These are phyloP conservation scores for Theretra japonica DNA, from an alignment of 2,888 invertebrate species.

Conservation along the genomic window DNA sequence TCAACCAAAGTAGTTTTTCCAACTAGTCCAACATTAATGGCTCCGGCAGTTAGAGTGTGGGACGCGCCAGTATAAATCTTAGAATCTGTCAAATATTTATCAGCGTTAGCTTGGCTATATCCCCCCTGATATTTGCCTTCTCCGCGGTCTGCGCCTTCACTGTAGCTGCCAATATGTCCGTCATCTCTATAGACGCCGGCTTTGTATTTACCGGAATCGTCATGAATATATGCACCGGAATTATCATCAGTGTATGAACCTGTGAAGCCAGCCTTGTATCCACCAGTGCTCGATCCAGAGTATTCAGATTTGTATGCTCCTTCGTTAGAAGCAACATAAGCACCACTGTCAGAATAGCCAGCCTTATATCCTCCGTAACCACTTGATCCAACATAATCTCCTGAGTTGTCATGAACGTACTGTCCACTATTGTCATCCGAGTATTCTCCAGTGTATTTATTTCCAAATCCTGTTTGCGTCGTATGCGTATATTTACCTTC, in stretches of 20 bases:
- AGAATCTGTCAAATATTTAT: slow-evolving; percentile 64
- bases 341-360: slow-evolving; percentile 38
- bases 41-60: slow-evolving; percentile 76
- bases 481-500: slow-evolving; percentile 54
- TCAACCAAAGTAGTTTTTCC: slow-evolving; percentile 79
- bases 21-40: slow-evolving; percentile 78
- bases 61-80: slow-evolving; percentile 69
- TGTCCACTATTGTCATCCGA: slow-evolving; percentile 51
- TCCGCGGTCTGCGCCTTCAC: slow-evolving; percentile 40
- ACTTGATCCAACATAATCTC: slow-evolving; percentile 51
- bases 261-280: slow-evolving; percentile 42
- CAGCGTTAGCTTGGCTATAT: slow-evolving; percentile 64
- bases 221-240: slow-evolving; percentile 58
- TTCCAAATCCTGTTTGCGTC: slow-evolving; percentile 43
- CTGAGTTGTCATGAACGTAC: slow-evolving; percentile 62
- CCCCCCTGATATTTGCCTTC: slow-evolving; percentile 48
- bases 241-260: slow-evolving; percentile 54
- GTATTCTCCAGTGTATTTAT: slow-evolving; percentile 43
- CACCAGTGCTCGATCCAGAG: slow-evolving; percentile 32
- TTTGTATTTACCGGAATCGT: slow-evolving; percentile 63
- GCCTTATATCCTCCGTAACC: slow-evolving; percentile 44
- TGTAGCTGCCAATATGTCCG: slow-evolving; percentile 60
- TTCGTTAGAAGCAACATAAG: slow-evolving; percentile 26
- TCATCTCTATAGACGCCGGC: slow-evolving; percentile 66
- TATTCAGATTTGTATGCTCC: slow-evolving; percentile 37